Evolutionary conservation across 2,888 invertebrate genomes (phyloP).

Genomic region (Caenorhabditis auriculariae): DNA sequence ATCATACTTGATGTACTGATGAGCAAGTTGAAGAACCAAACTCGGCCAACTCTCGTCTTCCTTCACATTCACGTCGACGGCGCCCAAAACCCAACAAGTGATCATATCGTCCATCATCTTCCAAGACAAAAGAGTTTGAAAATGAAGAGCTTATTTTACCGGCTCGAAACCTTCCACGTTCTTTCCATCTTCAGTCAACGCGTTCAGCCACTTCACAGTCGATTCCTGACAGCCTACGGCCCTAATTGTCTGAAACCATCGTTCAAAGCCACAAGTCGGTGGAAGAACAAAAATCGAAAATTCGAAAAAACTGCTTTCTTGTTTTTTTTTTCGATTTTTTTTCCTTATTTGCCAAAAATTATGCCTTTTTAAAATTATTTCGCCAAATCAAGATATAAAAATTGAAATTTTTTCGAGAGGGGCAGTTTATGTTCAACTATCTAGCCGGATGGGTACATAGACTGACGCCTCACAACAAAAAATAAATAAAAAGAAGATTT

Average conservation of each 20-base stretch:
- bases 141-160: constrained; percentile 2
- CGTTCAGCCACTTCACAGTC: constrained; percentile 34
- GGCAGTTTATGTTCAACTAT: too few relatives aligned
- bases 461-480: too few relatives aligned
- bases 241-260: constrained; percentile 21
- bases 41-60: constrained; percentile 14
- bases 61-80: constrained; percentile 2
- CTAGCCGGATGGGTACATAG: too few relatives aligned
- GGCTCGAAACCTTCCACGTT: constrained; percentile 23
- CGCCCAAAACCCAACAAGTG: constrained; percentile 26
- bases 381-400: too few relatives aligned
- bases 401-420: too few relatives aligned
- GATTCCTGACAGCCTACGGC: constrained; percentile 29
- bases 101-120: constrained; percentile 34
- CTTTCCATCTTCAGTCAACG: constrained; percentile 27
- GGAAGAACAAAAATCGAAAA: constrained; percentile 1
- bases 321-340: too few relatives aligned
- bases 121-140: neutral
- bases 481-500: too few relatives aligned
- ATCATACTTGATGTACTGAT: constrained; percentile 7
- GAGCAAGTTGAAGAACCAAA: constrained; percentile 4
- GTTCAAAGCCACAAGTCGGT: neutral
- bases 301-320: constrained; percentile 7
- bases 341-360: too few relatives aligned
- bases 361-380: too few relatives aligned